Evolutionary conservation across 2,113 vertebrate species (phyloP).

Genomic region (Isurus oxyrinchus): DNA sequence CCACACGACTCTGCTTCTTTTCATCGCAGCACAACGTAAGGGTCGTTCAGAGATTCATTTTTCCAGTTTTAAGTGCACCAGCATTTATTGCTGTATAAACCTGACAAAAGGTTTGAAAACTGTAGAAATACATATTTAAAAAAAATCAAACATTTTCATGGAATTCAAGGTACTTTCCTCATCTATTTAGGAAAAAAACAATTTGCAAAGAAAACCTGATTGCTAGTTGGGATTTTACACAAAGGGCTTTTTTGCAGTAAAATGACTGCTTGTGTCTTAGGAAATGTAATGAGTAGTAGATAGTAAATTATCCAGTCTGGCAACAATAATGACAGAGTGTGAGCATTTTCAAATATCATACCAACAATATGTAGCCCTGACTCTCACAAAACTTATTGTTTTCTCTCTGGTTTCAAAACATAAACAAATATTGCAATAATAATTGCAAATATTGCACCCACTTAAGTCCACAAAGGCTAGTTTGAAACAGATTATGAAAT

Average conservation of each 20-base stretch:
- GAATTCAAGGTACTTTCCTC: background rate
- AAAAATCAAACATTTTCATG: background rate
- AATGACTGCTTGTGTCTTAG: background rate
- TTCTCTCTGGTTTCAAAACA: background rate
- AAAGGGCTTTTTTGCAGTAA: background rate
- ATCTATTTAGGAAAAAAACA: background rate
- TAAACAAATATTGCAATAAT: background rate
- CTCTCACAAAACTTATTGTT: background rate
- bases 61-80: background rate
- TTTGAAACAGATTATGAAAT: background rate
- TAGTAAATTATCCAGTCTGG: too few species aligned
- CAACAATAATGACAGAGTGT: background rate
- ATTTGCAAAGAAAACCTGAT: background rate
- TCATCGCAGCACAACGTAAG: constrained; percentile 29
- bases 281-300: background rate
- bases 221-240: background rate
- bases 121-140: background rate
- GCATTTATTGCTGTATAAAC: constrained; percentile 27
- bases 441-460: background rate
- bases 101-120: constrained; percentile 25
- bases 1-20: constrained; percentile 37
- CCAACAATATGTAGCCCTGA: too few species aligned
- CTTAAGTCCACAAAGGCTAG: background rate
- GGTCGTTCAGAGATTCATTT: constrained; percentile 32
- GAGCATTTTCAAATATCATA: background rate